Percentiles rank a stretch among this genome's conserved stretches.
These are phyloP conservation scores for Gibbula magus DNA, from an alignment of 2,888 invertebrate genomes.

Conservation along the genomic window DNA sequence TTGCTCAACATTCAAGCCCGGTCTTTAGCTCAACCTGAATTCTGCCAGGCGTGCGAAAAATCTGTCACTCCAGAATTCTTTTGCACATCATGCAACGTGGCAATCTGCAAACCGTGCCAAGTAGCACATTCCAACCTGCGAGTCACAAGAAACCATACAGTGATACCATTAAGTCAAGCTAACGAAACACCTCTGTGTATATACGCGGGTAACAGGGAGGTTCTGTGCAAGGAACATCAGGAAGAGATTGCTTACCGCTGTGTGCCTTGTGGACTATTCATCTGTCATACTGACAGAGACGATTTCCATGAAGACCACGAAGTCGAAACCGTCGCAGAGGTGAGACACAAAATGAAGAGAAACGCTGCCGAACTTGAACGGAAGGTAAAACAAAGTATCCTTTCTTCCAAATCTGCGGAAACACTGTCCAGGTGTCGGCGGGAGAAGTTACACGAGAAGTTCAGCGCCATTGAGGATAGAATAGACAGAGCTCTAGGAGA, in stretches of 20 bases:
- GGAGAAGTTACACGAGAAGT: not conserved
- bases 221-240: not conserved
- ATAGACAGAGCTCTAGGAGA: not conserved
- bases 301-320: not conserved
- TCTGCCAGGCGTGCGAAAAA: conserved; percentile 13
- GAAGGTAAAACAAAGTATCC: conserved; percentile 7
- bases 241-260: not conserved
- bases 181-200: conserved; percentile 1
- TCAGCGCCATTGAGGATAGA: not conserved
- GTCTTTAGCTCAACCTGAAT: not conserved
- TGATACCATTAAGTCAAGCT: not conserved
- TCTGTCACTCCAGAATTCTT: not conserved
- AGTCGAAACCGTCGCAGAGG: not conserved
- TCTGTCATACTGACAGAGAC: not conserved
- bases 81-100: conserved; percentile 5
- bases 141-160: not conserved
- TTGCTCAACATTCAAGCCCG: not conserved
- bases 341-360: conserved; percentile 1
- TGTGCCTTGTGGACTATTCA: not conserved
- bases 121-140: conserved; percentile 1
- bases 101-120: not conserved
- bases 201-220: not conserved
- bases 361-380: not conserved
- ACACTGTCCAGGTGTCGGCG: not conserved
- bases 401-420: not conserved